phyloP scores from a whole-genome alignment of 2,797 vertebrate genomes.

The Xerus rutilus region DNA sequence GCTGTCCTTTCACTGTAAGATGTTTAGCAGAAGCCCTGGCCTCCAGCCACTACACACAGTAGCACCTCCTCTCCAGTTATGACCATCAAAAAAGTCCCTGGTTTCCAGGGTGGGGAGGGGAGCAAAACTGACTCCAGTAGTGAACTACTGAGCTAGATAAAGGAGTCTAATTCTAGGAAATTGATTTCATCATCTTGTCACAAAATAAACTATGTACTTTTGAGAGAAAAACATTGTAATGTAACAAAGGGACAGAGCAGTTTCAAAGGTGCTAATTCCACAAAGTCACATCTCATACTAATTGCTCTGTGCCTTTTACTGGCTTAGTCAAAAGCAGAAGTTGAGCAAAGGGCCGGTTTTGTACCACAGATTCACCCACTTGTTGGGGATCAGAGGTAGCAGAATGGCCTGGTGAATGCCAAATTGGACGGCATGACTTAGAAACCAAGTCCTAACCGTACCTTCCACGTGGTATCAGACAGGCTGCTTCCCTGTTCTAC shows the following conservation, averaged over 20 bases:
- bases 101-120: not conserved
- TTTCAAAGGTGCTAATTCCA: not conserved
- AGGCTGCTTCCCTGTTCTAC: not conserved
- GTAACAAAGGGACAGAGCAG: not conserved
- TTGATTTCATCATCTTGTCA: not conserved
- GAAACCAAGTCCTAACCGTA: not conserved
- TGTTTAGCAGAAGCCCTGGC: not conserved
- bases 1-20: not conserved
- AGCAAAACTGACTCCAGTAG: not conserved
- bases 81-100: not conserved
- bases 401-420: fast-evolving
- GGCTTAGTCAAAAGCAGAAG: not conserved
- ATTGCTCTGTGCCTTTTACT: not conserved
- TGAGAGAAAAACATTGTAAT: not conserved
- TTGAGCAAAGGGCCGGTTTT: not conserved
- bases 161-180: not conserved
- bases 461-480: not conserved
- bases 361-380: not conserved
- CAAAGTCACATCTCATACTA: not conserved
- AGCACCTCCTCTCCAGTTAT: not conserved
- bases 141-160: not conserved
- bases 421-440: not conserved
- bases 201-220: not conserved
- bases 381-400: not conserved
- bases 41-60: not conserved